phyloP scores from a whole-genome alignment of 2,797 vertebrate species.

The Siniperca scherzeri region DNA sequence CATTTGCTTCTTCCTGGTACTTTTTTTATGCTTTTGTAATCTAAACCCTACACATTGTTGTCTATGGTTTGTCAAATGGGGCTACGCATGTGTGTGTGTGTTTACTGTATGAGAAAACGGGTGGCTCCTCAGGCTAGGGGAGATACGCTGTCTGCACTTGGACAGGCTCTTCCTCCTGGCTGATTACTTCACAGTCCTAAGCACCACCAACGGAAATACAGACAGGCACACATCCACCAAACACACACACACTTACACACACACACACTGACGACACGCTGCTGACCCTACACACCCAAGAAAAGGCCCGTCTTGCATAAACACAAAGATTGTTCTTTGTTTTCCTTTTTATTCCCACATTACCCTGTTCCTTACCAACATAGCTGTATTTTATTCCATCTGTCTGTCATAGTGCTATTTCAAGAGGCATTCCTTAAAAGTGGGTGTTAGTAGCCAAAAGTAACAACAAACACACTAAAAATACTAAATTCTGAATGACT shows the following conservation, averaged over 20 bases:
- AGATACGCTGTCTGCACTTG: conserved; percentile 78
- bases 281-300: conserved; percentile 70
- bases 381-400: conserved; percentile 61
- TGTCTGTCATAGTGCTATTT: conserved; percentile 70
- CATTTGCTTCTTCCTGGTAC: conserved; percentile 53
- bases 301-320: conserved; percentile 73
- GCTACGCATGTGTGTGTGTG: conserved; percentile 28
- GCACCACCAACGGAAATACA: conserved; percentile 70
- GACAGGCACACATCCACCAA: conserved; percentile 40
- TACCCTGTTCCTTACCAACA: conserved; percentile 44
- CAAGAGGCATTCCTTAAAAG: conserved; percentile 62
- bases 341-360: conserved; percentile 61
- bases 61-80: conserved; percentile 21
- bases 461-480: conserved; percentile 56
- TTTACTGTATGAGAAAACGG: conserved; percentile 53
- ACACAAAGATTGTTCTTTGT: conserved; percentile 77
- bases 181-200: conserved; percentile 77
- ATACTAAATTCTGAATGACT: conserved; percentile 62
- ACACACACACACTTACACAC: conserved; percentile 38
- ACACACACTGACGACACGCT: conserved; percentile 60
- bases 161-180: conserved; percentile 76
- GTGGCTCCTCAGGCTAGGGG: conserved; percentile 65
- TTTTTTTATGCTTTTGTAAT: conserved; percentile 48
- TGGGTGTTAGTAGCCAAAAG: conserved; percentile 48
- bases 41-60: conserved; percentile 53